Base-by-base conservation (phyloP, 2,888 invertebrate species). In the Rotaria socialis region DNA sequence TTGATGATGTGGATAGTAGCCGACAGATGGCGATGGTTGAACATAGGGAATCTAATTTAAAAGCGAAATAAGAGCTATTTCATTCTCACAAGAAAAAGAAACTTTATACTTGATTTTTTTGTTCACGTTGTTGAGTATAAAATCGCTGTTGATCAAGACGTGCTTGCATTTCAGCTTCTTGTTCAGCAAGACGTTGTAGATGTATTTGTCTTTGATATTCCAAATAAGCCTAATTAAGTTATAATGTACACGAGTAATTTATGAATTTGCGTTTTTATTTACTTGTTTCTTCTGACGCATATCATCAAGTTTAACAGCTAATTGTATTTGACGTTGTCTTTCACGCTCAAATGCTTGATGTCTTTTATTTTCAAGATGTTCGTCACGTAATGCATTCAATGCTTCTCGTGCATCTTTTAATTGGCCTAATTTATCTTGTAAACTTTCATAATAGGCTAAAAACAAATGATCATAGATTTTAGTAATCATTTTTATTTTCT, bases 381-480 rank as follows among this genome's bases (percentile, higher is more conserved):
- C 96, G 88, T 96, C 95, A 22, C 99, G 93, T 60, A 98, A 92
- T n/a, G 96, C 95, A 92, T 98, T 96, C 43, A 98, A 91, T 0
- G 97, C 97, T 16, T 96, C 97, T 87, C 98, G 93, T 0, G 97
- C 96, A 91, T 99, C 99, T 90, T 96, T 95, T 87, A 97, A 94
- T 92, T 96, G 95, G 14, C 94, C 93, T 88, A 96, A 92, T 91
- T 95, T 95, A 90, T 95, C 95, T 92, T 93, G 93, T 56, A 93
- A 90, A 19, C 91, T 89, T 89, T 93, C 93, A 88, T 91, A 93
- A 88, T 92, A 91, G n/a, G 90, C 92, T 92, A 85, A 91, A 91
- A 88, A 11, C 7, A 74, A 47, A 75, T 11, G 14, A 50, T 11
- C 14, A 52, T 52, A 16, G 16, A 16, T 52, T 16, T 11, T 52